Evolutionary conservation across 1,140 invertebrate genomes (phyloP).

Genomic region (Pomacea maculata): DNA sequence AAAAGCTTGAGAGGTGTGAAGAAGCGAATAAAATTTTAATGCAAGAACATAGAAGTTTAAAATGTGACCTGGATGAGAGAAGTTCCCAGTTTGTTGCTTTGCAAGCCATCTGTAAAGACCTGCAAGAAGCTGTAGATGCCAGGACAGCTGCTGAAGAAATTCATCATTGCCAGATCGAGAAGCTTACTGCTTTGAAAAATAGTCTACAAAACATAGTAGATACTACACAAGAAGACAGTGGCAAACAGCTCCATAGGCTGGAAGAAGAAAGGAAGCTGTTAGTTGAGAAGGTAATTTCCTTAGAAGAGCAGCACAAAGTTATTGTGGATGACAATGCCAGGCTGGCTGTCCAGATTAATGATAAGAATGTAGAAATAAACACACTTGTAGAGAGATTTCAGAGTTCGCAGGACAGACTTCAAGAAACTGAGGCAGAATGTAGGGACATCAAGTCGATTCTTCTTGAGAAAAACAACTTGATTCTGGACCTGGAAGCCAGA

Average conservation of each 20-base stretch:
- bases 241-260: not conserved
- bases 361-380: not conserved
- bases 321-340: not conserved
- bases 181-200: not conserved
- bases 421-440: not conserved
- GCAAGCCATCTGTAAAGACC: conserved; percentile 17
- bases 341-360: not conserved
- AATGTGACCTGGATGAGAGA: not conserved
- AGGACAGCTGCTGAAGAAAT: conserved; percentile 12
- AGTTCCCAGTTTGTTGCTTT: not conserved
- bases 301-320: conserved; percentile 1
- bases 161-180: conserved; percentile 6
- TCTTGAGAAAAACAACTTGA: not conserved
- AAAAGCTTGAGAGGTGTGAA: not conserved
- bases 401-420: not conserved
- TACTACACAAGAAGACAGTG: not conserved
- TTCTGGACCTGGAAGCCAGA: not conserved
- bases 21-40: not conserved
- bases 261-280: conserved; percentile 5
- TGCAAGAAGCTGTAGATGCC: conserved; percentile 28
- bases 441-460: not conserved
- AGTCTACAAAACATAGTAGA: not conserved
- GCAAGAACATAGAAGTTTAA: not conserved
- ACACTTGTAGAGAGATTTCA: not conserved
- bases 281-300: not conserved